Evolutionary conservation across 1,140 invertebrate genomes (phyloP).

Genomic region (Kradibia gibbosae): DNA sequence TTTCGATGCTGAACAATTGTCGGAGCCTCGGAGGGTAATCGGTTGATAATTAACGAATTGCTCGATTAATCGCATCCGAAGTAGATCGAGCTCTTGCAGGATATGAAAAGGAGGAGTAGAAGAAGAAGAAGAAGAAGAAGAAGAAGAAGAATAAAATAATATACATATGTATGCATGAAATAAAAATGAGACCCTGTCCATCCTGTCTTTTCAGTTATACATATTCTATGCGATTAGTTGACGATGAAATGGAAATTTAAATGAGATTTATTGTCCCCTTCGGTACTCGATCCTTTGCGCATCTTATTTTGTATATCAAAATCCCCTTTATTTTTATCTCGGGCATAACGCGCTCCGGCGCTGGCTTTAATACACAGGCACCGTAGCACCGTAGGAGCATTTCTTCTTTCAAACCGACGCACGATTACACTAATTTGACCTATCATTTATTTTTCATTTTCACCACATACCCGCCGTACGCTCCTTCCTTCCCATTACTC

Average conservation of each 20-base stretch:
- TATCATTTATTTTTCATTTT: conserved; percentile 68
- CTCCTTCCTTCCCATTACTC: conserved; percentile 56
- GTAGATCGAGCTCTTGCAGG: too few species aligned
- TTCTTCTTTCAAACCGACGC: conserved; percentile 70
- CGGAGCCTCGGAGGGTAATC: too few species aligned
- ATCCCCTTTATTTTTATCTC: neutral
- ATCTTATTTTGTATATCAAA: neutral
- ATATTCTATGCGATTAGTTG: conserved; percentile 55
- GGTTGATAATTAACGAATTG: too few species aligned
- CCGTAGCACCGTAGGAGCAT: conserved; percentile 44
- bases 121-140: too few species aligned
- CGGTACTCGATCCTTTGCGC: conserved; percentile 32
- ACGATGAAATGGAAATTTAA: conserved; percentile 70
- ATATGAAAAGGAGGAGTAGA: too few species aligned
- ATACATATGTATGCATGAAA: too few species aligned
- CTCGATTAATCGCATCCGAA: too few species aligned
- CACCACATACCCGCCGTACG: conserved; percentile 56
- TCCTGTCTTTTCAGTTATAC: neutral
- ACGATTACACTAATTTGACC: conserved; percentile 71
- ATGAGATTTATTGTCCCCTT: conserved; percentile 69
- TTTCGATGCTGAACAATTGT: too few species aligned
- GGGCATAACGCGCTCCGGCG: neutral
- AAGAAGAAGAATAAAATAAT: too few species aligned
- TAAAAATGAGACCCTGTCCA: too few species aligned
- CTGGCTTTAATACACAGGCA: neutral